Percentiles rank a stretch among this genome's conserved stretches.
Conservation (phyloP, 2,113 vertebrate genomes). For the Perca fluviatilis region DNA sequence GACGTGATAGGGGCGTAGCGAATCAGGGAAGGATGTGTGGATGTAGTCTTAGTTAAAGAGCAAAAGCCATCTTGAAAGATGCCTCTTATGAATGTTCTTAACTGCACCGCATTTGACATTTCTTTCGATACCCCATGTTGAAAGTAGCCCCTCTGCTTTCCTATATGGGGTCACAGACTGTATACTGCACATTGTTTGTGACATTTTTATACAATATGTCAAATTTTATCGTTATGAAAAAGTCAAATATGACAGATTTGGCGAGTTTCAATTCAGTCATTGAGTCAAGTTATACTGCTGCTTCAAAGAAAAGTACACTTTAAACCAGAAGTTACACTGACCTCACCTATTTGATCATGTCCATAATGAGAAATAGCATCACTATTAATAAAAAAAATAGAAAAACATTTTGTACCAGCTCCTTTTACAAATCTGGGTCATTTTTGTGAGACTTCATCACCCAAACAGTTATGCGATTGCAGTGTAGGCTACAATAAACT, state of each 20-base stretch:
- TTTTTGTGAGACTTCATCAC: background rate
- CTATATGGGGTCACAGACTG: background rate
- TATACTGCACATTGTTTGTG: conserved; percentile 25
- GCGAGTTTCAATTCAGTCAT: background rate
- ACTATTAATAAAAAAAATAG: background rate
- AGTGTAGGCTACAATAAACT: conserved; percentile 9
- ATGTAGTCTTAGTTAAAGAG: background rate
- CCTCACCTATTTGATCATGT: background rate
- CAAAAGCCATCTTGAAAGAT: conserved; percentile 29
- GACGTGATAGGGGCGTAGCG: no score
- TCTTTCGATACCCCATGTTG: background rate
- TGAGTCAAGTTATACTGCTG: background rate
- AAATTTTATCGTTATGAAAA: background rate
- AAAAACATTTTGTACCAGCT: conserved; percentile 4
- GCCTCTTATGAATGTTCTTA: conserved; percentile 34
- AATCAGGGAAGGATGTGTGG: no score
- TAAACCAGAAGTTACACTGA: background rate
- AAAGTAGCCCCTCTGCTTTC: background rate
- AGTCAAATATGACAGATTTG: background rate
- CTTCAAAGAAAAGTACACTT: conserved; percentile 7
- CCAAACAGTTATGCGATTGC: background rate
- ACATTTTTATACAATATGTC: background rate
- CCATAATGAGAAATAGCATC: background rate
- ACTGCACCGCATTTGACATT: conserved; percentile 1
- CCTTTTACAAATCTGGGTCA: background rate